phyloP scores from a whole-genome alignment of 1,140 invertebrate genomes.

The Callitettix versicolor region DNA sequence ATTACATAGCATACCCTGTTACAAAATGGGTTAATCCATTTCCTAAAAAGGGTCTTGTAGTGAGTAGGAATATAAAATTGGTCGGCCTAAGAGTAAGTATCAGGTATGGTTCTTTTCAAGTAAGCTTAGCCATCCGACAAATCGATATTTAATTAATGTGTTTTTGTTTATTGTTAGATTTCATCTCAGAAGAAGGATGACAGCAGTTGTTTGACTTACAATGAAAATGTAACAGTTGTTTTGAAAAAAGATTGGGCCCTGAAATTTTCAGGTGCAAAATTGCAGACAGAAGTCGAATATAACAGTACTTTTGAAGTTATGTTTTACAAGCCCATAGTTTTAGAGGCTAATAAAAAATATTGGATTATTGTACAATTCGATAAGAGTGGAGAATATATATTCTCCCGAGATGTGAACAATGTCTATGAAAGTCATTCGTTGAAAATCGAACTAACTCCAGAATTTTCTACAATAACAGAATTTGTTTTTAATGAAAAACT shows the following conservation, averaged over 20 bases:
- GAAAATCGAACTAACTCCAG: neutral
- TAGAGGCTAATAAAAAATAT: slow-evolving; percentile 9
- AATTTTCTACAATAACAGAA: slow-evolving; percentile 14
- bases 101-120: neutral
- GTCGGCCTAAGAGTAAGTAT: slow-evolving; percentile 9
- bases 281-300: neutral
- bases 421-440: neutral
- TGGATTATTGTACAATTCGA: slow-evolving; percentile 15
- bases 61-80: slow-evolving; percentile 8
- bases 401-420: slow-evolving; percentile 1
- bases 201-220: neutral
- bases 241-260: slow-evolving; percentile 14
- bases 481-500: slow-evolving; percentile 7
- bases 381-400: slow-evolving; percentile 3
- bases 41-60: slow-evolving; percentile 6
- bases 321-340: slow-evolving; percentile 3
- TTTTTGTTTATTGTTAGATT: neutral
- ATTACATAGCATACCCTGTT: neutral
- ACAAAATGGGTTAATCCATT: slow-evolving; percentile 15
- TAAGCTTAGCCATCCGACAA: neutral
- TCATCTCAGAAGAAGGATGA: slow-evolving; percentile 6
- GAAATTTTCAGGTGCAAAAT: slow-evolving; percentile 10
- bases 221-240: slow-evolving; percentile 11
- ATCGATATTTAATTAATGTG: neutral
- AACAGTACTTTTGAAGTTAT: neutral